Conservation (phyloP, 2,113 vertebrate genomes). For the Laterallus jamaicensis region DNA sequence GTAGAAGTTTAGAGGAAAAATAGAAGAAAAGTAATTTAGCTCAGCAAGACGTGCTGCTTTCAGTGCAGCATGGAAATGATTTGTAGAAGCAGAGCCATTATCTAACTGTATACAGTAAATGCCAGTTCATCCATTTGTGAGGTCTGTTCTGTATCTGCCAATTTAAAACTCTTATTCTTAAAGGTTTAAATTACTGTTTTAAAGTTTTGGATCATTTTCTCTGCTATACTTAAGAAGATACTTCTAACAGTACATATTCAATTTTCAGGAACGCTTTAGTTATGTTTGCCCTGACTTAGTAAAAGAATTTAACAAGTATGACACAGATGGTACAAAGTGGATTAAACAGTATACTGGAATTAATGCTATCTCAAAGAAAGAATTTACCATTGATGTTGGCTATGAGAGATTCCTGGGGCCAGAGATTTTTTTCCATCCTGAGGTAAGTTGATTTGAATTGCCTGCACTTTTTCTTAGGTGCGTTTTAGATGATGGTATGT, state of each 20-base stretch:
- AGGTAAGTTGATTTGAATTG: constrained; percentile 75
- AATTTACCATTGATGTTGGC: constrained; percentile 97
- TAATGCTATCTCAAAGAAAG: constrained; percentile 97
- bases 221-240: neutral
- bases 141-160: neutral
- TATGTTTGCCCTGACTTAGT: constrained; percentile 98
- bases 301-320: constrained; percentile 98
- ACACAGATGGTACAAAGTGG: constrained; percentile 96
- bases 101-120: neutral
- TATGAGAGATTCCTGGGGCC: constrained; percentile 97
- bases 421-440: constrained; percentile 98
- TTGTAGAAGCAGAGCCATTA: constrained; percentile 2
- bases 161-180: neutral
- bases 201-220: neutral
- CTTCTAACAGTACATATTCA: neutral
- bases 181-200: neutral
- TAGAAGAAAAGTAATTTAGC: constrained; percentile 7
- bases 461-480: neutral
- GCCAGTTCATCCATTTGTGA: neutral
- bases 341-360: constrained; percentile 98
- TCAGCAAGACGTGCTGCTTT: neutral
- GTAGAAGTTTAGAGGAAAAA: neutral
- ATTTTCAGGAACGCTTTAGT: constrained; percentile 91
- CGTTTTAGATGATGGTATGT: neutral
- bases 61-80: neutral